Evolutionary conservation across 2,888 invertebrate genomes (phyloP).

Genomic region (Sphaerophoria taeniata): DNA sequence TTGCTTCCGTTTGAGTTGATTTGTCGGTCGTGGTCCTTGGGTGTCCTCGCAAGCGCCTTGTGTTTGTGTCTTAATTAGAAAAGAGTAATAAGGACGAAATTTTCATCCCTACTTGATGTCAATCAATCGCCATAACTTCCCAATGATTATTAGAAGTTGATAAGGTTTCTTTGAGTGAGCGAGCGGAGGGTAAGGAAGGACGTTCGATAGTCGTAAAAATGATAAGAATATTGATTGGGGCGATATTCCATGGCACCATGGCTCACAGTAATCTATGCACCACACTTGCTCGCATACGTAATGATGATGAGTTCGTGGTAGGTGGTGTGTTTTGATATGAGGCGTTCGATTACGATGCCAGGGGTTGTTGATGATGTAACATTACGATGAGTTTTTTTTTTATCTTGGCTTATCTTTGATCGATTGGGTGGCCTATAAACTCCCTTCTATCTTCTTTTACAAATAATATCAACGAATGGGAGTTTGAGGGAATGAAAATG

Average conservation of each 20-base stretch:
- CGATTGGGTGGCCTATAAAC: slow-evolving; percentile 51
- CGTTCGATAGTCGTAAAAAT: slow-evolving; percentile 27
- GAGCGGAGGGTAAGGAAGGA: neutral
- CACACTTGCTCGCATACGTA: slow-evolving; percentile 25
- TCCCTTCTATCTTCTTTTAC: too few species aligned
- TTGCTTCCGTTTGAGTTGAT: neutral
- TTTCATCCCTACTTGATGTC: slow-evolving; percentile 45
- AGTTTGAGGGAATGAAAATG: slow-evolving; percentile 37
- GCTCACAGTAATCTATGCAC: slow-evolving; percentile 20
- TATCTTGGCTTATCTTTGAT: slow-evolving; percentile 50
- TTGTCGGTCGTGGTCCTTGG: neutral
- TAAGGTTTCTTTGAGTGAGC: slow-evolving; percentile 21
- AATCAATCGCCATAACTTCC: slow-evolving; percentile 55
- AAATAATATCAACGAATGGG: slow-evolving; percentile 41
- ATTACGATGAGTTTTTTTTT: slow-evolving; percentile 43
- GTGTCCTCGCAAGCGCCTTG: slow-evolving; percentile 35
- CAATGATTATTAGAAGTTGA: slow-evolving; percentile 57
- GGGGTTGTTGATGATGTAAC: slow-evolving; percentile 49
- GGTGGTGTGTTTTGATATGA: neutral
- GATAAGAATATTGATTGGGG: slow-evolving; percentile 39
- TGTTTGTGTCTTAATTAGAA: slow-evolving; percentile 55
- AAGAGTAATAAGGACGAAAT: slow-evolving; percentile 3
- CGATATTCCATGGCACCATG: slow-evolving; percentile 19
- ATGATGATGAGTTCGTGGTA: slow-evolving; percentile 48
- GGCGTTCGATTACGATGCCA: neutral